These are phyloP conservation scores for Calidris pygmaea DNA, from an alignment of 2,113 vertebrate species.

Conservation along the genomic window DNA sequence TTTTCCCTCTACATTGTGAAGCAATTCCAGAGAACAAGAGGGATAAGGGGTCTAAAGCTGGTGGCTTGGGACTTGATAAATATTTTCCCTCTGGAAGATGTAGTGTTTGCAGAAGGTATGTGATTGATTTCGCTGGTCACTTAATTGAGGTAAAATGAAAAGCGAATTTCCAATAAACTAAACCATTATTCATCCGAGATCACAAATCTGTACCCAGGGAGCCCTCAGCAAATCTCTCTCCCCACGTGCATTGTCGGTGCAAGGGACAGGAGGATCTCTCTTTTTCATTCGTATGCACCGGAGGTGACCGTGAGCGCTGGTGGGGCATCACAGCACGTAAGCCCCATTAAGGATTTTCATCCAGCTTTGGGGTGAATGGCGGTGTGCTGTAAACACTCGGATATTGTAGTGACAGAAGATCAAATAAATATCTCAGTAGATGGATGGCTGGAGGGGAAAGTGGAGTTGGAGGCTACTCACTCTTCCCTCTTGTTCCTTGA, in stretches of 20 bases:
- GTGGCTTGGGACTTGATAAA: constrained; percentile 71
- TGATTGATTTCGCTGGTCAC: constrained; percentile 76
- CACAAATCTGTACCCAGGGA: constrained; percentile 38
- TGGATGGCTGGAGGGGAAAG: not conserved
- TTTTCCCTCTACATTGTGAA: fast-evolving
- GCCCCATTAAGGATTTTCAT: not conserved
- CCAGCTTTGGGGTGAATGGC: not conserved
- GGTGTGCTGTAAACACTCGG: not conserved
- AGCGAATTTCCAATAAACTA: constrained; percentile 76
- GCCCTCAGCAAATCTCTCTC: constrained; percentile 38
- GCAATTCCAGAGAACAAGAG: not conserved
- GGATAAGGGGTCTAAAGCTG: constrained; percentile 22
- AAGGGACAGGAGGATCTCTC: not conserved
- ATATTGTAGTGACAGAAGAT: not conserved
- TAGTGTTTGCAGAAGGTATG: constrained; percentile 68
- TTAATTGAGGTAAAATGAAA: constrained; percentile 81
- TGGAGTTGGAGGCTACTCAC: not conserved
- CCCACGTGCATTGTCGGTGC: not conserved
- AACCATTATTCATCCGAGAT: constrained; percentile 69
- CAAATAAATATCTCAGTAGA: not conserved
- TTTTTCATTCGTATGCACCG: not conserved
- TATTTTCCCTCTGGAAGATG: constrained; percentile 76
- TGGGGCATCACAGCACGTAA: not conserved
- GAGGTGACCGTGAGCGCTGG: fast-evolving
- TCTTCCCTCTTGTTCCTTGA: not conserved